These are phyloP conservation scores for Poeciliopsis presidionis DNA, from an alignment of 2,797 vertebrate species.

Conservation along the genomic window DNA sequence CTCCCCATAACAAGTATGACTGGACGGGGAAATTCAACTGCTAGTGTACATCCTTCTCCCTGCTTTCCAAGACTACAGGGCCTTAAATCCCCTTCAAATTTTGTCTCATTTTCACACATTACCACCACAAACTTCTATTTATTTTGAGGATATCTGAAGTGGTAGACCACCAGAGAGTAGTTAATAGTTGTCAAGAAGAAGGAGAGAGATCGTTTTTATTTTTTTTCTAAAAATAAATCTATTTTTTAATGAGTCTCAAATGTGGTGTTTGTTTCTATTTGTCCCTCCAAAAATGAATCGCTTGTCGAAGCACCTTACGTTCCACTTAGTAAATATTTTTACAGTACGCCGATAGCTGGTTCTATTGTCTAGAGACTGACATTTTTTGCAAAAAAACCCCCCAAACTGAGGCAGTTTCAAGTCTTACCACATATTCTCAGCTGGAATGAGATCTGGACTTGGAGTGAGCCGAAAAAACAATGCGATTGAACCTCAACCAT, in stretches of 20 bases:
- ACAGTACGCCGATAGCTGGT: neutral
- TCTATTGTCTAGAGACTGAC: neutral
- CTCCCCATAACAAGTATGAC: slow-evolving; percentile 47
- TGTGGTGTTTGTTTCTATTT: neutral
- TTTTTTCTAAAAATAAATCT: neutral
- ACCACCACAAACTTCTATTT: neutral
- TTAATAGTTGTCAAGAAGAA: neutral
- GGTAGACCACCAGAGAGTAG: neutral
- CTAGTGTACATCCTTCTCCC: neutral
- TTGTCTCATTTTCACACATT: neutral
- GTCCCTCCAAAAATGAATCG: neutral
- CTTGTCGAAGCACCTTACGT: neutral
- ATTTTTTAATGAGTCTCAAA: neutral
- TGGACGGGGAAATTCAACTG: slow-evolving; percentile 29
- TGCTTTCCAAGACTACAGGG: slow-evolving; percentile 6
- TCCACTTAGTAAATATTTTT: neutral
- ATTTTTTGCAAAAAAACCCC: neutral
- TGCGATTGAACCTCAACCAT: neutral
- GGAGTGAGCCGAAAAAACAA: neutral
- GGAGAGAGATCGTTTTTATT: neutral
- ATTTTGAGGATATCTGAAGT: neutral
- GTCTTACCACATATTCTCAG: neutral
- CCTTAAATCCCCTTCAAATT: neutral
- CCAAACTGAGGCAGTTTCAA: neutral
- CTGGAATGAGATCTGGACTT: neutral